These are phyloP conservation scores for Pterocles orientalis DNA, from an alignment of 2,113 vertebrate genomes.

Conservation along the genomic window DNA sequence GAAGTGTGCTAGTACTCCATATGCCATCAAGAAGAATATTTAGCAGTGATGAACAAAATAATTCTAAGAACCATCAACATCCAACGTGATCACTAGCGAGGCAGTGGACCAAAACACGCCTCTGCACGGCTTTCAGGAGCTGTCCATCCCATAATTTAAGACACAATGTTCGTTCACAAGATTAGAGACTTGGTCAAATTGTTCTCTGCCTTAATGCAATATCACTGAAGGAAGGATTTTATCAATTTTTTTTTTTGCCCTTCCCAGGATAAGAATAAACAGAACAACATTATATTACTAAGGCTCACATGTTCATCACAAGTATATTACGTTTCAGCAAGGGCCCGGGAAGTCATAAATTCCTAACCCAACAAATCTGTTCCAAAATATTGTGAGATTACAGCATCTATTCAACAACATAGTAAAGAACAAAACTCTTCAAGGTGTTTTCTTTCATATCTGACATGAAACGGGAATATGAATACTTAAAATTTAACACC, in stretches of 20 bases:
- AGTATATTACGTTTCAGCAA: background rate
- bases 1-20: background rate
- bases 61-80: background rate
- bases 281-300: background rate
- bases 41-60: background rate
- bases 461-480: background rate
- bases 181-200: background rate
- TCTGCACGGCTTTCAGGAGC: background rate
- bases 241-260: background rate
- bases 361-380: background rate
- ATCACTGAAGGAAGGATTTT: background rate
- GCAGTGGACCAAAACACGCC: background rate
- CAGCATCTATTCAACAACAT: background rate
- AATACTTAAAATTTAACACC: background rate
- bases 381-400: accelerated
- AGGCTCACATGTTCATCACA: background rate
- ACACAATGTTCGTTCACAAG: background rate
- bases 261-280: background rate
- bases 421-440: background rate
- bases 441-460: background rate
- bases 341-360: background rate
- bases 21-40: background rate
- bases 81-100: accelerated
- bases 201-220: background rate
- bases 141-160: background rate